phyloP scores from a whole-genome alignment of 2,888 invertebrate genomes.

The Xestia xanthographa region DNA sequence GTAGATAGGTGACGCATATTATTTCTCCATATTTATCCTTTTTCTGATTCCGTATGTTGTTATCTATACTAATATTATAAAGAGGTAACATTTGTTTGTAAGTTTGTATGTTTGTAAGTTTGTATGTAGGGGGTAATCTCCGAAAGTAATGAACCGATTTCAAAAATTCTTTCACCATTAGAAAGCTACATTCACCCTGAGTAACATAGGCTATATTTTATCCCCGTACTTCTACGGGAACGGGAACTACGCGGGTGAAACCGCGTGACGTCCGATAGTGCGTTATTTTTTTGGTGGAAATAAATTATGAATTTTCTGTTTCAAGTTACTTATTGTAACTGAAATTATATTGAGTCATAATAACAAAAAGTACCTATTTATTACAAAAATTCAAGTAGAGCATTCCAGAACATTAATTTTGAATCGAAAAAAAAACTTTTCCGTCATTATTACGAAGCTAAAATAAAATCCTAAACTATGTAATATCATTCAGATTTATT shows the following conservation, averaged over 20 bases:
- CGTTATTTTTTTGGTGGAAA: neutral
- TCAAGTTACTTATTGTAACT: neutral
- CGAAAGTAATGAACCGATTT: too few relatives aligned
- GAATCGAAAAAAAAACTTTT: constrained; percentile 26
- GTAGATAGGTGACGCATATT: neutral
- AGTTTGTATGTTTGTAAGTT: too few relatives aligned
- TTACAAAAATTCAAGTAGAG: constrained; percentile 22
- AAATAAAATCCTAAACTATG: constrained; percentile 26
- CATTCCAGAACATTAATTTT: constrained; percentile 47
- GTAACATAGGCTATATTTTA: too few relatives aligned
- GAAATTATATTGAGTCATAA: neutral
- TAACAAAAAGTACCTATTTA: neutral
- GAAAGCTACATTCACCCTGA: too few relatives aligned
- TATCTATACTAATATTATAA: too few relatives aligned
- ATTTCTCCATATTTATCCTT: neutral
- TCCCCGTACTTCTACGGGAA: too few relatives aligned
- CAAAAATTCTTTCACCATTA: too few relatives aligned
- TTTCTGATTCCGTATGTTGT: neutral
- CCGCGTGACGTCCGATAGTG: too few relatives aligned
- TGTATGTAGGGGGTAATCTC: too few relatives aligned
- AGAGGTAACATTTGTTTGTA: too few relatives aligned
- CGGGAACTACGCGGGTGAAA: too few relatives aligned
- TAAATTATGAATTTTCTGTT: neutral
- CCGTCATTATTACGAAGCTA: constrained; percentile 17
- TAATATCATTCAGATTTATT: constrained; percentile 35